Conservation (phyloP, 2,797 vertebrate genomes). For the Clarias platycephalus region DNA sequence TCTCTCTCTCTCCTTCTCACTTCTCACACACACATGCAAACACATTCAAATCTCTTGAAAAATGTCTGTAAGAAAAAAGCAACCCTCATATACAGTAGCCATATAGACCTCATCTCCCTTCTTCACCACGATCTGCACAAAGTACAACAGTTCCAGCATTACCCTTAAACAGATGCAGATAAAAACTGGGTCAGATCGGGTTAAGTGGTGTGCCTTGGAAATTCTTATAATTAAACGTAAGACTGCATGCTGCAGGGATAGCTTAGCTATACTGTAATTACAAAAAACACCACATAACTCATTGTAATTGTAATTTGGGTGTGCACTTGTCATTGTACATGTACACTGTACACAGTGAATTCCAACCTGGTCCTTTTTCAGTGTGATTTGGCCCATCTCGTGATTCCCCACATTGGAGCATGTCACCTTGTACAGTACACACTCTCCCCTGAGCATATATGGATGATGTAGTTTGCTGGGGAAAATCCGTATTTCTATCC, state of each 20-base stretch:
- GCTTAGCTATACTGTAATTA: background rate
- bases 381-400: constrained; percentile 89
- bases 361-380: constrained; percentile 91
- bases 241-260: background rate
- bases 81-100: constrained; percentile 82
- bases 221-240: background rate
- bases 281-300: background rate
- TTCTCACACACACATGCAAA: background rate
- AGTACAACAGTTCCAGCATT: background rate
- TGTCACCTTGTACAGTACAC: constrained; percentile 85
- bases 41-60: constrained; percentile 79
- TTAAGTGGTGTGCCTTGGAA: background rate
- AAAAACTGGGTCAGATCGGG: background rate
- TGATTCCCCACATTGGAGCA: constrained; percentile 88
- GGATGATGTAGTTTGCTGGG: constrained; percentile 75
- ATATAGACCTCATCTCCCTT: constrained; percentile 89
- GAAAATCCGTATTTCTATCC: constrained; percentile 72
- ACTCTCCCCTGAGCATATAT: constrained; percentile 81
- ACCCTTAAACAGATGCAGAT: background rate
- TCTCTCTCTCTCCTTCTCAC: background rate
- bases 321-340: background rate
- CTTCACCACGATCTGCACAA: constrained; percentile 71
- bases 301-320: background rate
- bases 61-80: constrained; percentile 85
- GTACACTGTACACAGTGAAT: background rate